Base-by-base conservation (phyloP, 2,888 invertebrate genomes). In the Parelbella ahira region DNA sequence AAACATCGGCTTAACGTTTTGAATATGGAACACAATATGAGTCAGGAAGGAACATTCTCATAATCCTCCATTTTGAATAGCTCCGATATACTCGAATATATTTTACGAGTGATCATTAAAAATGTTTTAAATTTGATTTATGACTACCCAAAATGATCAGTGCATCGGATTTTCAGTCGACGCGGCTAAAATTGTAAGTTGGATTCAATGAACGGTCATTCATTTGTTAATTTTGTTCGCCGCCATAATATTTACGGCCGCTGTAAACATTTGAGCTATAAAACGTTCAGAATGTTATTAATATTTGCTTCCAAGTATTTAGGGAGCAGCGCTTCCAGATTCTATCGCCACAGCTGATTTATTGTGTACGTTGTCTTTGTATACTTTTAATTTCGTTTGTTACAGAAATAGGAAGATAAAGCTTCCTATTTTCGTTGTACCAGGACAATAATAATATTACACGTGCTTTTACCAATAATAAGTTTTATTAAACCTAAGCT, bases 41-140 rank as follows among this genome's bases (percentile, higher is more conserved):
- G 41, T 21, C 33, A 33, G 41, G 33, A 27, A 39, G 24, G 33
- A 33, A 21, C 28, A 28, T 44, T 43, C 50, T 49, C 51, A 51
- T 49, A 51, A 51, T 47, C 42, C 48, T 47, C 54, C 50, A 54
- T 50, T 50, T 45, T 58, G 56, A 57, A 55, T 56, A 53, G 57
- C 60, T 55, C 58, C 69, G 67, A 76, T 72, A 59, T 45, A 56
- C 50, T 51, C 50, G 46, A 66, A 60, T 54, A 66, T 62, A 67
- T 68, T 76, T 82, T 74, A 80, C 68, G 63, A 65, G 47, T 52
- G 63, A 65, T 68, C 77, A 79, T 86, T 80, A 86, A 83, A 80
- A 75, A 61, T 63, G 70, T 63, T 70, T 76, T 79, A 78, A 83
- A 80, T 70, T 67, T 87, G 84, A 86, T 84, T 86, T 86, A 86